A percentile compares a stretch with the other conserved stretches of the same genome.
Evolutionary conservation across 2,888 invertebrate species (phyloP).

Genomic region (Exephanes ischioxanthus): DNA sequence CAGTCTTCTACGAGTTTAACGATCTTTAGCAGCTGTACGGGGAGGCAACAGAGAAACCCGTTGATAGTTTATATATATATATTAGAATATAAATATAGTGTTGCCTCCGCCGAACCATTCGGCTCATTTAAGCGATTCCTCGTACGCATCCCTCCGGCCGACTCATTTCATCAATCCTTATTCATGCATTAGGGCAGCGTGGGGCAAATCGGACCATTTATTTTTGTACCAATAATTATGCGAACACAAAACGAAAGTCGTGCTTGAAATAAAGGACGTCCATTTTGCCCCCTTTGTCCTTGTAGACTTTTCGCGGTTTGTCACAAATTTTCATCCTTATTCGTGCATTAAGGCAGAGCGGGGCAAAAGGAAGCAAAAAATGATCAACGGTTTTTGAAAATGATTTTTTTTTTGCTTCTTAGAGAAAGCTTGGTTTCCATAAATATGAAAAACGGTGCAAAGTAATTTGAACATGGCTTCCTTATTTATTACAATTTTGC

Average conservation of each 20-base stretch:
- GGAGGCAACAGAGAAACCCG: slow-evolving; percentile 3
- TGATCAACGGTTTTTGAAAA: too few relatives aligned
- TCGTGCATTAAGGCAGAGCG: too few relatives aligned
- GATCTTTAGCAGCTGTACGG: slow-evolving; percentile 58
- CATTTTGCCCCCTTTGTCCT: too few relatives aligned
- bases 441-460: too few relatives aligned
- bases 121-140: slow-evolving; percentile 15
- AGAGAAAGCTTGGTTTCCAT: too few relatives aligned
- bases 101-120: neutral
- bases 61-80: neutral
- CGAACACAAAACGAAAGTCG: too few relatives aligned
- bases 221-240: neutral
- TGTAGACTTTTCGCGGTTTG: slow-evolving; percentile 27
- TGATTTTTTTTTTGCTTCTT: too few relatives aligned
- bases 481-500: too few relatives aligned
- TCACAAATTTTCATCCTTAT: slow-evolving; percentile 25
- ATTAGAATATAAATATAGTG: slow-evolving; percentile 4
- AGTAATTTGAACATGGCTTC: too few relatives aligned
- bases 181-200: neutral
- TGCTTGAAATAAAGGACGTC: neutral
- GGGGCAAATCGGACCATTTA: neutral
- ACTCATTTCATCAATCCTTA: slow-evolving; percentile 31
- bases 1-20: slow-evolving; percentile 42
- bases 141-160: neutral
- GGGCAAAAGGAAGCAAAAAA: too few relatives aligned